phyloP scores from a whole-genome alignment of 1,140 invertebrate genomes.

The Drosophila carrolli region DNA sequence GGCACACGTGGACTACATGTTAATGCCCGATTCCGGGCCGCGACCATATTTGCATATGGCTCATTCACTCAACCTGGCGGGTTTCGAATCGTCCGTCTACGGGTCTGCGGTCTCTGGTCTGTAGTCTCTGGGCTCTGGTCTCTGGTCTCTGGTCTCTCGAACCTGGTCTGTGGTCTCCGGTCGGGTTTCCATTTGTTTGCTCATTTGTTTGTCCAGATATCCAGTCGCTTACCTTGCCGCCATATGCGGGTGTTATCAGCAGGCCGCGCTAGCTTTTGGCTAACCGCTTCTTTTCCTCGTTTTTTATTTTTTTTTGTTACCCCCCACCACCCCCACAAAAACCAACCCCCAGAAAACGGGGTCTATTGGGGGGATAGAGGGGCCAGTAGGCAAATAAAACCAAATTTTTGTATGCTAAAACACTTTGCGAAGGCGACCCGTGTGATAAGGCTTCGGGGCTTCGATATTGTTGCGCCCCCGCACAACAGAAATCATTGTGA shows the following conservation, averaged over 20 bases:
- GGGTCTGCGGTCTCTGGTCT: slow-evolving; percentile 13
- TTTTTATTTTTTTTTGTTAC: background rate
- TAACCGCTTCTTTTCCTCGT: slow-evolving; percentile 34
- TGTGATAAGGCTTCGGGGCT: slow-evolving; percentile 32
- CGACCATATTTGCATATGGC: slow-evolving; percentile 77
- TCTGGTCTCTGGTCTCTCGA: background rate
- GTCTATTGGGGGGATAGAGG: slow-evolving; percentile 16
- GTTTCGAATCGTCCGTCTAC: slow-evolving; percentile 28
- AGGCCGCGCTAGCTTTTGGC: slow-evolving; percentile 72
- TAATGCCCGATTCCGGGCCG: slow-evolving; percentile 72
- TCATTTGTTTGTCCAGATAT: slow-evolving; percentile 80
- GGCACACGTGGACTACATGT: slow-evolving; percentile 37
- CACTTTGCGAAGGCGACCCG: slow-evolving; percentile 64
- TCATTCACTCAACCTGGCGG: slow-evolving; percentile 75
- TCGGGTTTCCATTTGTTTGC: slow-evolving; percentile 45
- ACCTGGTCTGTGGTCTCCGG: too few species aligned
- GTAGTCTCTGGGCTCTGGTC: background rate
- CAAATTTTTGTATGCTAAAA: slow-evolving; percentile 82
- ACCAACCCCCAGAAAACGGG: slow-evolving; percentile 2
- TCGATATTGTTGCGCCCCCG: slow-evolving; percentile 35
- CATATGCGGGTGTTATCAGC: slow-evolving; percentile 80
- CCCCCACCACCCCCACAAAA: background rate
- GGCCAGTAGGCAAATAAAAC: slow-evolving; percentile 70
- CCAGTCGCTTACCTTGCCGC: slow-evolving; percentile 45
- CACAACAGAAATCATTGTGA: slow-evolving; percentile 52